A percentile compares a stretch with the other conserved stretches of the same genome.
Conservation (phyloP, 1,140 invertebrate species). For the Zaprionus lachaisei region DNA sequence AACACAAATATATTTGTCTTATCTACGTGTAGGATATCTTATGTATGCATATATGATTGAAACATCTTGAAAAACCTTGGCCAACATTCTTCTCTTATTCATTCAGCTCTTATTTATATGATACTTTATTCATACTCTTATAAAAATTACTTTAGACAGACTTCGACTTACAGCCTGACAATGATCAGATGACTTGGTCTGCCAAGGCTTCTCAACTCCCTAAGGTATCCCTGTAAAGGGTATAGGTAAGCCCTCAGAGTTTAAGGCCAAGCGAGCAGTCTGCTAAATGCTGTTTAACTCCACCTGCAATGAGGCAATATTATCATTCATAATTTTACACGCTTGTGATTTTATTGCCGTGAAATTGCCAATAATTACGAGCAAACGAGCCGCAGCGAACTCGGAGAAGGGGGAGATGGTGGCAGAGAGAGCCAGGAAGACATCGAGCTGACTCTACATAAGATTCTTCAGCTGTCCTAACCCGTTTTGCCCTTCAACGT, state of each 20-base stretch:
- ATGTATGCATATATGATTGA: too few species aligned
- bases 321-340: slow-evolving; percentile 78
- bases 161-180: background rate
- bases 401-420: background rate
- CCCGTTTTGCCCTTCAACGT: slow-evolving; percentile 14
- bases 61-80: too few species aligned
- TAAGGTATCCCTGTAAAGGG: background rate
- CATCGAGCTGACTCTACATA: slow-evolving; percentile 20
- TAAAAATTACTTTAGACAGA: too few species aligned
- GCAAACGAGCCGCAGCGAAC: slow-evolving; percentile 35
- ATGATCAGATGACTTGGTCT: background rate
- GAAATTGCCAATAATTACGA: slow-evolving; percentile 82
- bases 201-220: background rate
- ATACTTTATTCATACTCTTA: too few species aligned
- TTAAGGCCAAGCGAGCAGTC: slow-evolving; percentile 27
- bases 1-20: too few species aligned
- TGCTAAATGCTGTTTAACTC: slow-evolving; percentile 34
- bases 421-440: background rate
- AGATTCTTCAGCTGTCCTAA: slow-evolving; percentile 22
- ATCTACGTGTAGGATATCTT: too few species aligned
- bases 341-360: slow-evolving; percentile 82
- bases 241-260: slow-evolving; percentile 4
- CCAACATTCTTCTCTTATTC: too few species aligned
- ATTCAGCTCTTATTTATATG: too few species aligned
- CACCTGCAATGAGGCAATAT: slow-evolving; percentile 42